Percentiles rank a stretch among this genome's conserved stretches.
These are phyloP conservation scores for Masticophis lateralis DNA, from an alignment of 2,797 vertebrate species.

Conservation along the genomic window DNA sequence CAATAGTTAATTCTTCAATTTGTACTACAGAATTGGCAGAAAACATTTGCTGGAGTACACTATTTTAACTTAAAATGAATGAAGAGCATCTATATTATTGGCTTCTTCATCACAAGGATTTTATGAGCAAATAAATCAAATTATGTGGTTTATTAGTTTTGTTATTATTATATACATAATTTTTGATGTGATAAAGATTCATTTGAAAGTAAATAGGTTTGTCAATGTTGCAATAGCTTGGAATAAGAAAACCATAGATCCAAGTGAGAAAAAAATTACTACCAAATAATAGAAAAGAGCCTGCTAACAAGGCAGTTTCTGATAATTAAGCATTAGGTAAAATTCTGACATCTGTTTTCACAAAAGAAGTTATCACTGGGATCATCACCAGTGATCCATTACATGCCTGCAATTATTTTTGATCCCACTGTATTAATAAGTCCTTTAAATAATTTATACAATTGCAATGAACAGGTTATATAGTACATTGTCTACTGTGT, in stretches of 20 bases:
- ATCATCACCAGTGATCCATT: not conserved
- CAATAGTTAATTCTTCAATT: not conserved
- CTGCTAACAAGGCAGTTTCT: not conserved
- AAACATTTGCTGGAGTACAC: not conserved
- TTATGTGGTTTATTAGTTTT: not conserved
- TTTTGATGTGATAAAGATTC: not conserved
- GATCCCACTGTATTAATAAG: not conserved
- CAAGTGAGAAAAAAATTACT: not conserved
- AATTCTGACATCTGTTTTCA: conserved; percentile 15
- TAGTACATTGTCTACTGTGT: not conserved
- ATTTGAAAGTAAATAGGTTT: not conserved
- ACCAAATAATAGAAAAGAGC: not conserved
- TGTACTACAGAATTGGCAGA: not conserved
- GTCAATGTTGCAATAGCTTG: not conserved
- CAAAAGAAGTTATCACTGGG: not conserved
- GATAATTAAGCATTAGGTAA: conserved; percentile 15
- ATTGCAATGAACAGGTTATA: not conserved
- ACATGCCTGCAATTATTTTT: conserved; percentile 5
- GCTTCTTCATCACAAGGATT: not conserved
- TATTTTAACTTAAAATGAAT: not conserved
- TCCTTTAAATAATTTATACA: not conserved
- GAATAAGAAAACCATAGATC: not conserved
- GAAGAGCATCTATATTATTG: not conserved
- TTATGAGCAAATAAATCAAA: not conserved
- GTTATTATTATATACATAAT: not conserved